Evolutionary conservation across 1,140 invertebrate species (phyloP), one percentile per base, ranked within the genome.

Genomic region (Harpegnathos saltator): DNA sequence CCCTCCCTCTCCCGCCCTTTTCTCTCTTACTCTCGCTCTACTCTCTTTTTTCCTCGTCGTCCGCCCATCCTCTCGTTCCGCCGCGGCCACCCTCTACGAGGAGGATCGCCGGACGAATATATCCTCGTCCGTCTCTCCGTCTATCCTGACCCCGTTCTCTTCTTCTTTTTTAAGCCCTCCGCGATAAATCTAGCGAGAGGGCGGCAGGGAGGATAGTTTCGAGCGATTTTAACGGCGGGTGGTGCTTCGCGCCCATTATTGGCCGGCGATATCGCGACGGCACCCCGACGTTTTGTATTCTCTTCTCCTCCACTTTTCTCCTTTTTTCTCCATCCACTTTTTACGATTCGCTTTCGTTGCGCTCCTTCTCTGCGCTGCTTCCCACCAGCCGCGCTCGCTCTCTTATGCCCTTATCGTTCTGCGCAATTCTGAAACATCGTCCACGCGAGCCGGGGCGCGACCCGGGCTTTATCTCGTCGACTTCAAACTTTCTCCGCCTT

Each of bases 211-310:
- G 87, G 84, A 84, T 87, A 89, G 90, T 89, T n/a, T 91, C 89
- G 90, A 91, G 86, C 91, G 89, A 91, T 92, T 89, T 91, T 89
- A 92, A 87, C 89, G 73, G 86, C 83, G 77, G 83, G 87, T 71
- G 87, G 84, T 85, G 85, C 83, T 74, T 81, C 78, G 33, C 87
- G 85, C 59, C 58, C 84, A 85, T 85, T 89, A 87, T 89, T 89
- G 88, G 87, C 85, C 85, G 84, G 75, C 84, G 77, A 85, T 90
- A 88, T 88, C 87, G 66, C 66, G 38, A 54, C 74, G 65, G 65
- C 59, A 50, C 63, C 69, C 61, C 22, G 44, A 72, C 63, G 52
- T 71, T 69, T 71, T 86, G 62, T 66, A 73, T 56, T 54, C 50
- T 44, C 26, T 24, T 52, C 15, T 24, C 14, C 44, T 9, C n/a